Percentiles rank a stretch among this genome's conserved stretches.
Evolutionary conservation across 2,888 invertebrate species (phyloP).

Genomic region (Lasioglossum lativentre): DNA sequence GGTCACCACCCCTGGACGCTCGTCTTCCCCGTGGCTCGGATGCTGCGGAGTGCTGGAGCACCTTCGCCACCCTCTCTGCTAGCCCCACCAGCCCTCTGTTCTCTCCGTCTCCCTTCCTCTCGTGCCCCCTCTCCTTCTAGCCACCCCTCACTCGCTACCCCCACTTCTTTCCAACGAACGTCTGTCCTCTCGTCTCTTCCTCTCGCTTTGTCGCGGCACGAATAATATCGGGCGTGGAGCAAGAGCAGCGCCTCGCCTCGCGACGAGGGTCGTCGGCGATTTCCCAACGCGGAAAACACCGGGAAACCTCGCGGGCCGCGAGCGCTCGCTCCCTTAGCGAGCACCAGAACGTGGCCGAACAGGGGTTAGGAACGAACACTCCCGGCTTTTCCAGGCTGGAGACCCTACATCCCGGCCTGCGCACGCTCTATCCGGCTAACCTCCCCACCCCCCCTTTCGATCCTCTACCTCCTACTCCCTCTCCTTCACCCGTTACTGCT

Average conservation of each 20-base stretch:
- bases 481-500: background rate
- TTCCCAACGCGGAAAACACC: slow-evolving; percentile 28
- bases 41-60: slow-evolving; percentile 60
- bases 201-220: background rate
- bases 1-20: slow-evolving; percentile 73
- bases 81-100: slow-evolving; percentile 12
- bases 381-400: slow-evolving; percentile 67
- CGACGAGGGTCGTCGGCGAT: background rate
- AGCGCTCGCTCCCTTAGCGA: background rate
- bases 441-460: background rate
- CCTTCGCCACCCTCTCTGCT: slow-evolving; percentile 50
- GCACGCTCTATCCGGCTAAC: slow-evolving; percentile 44
- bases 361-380: slow-evolving; percentile 65
- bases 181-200: background rate
- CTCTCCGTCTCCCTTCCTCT: background rate
- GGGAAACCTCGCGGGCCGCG: background rate
- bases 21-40: slow-evolving; percentile 58
- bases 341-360: slow-evolving; percentile 54
- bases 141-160: slow-evolving; percentile 9
- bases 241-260: background rate
- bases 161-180: slow-evolving; percentile 17
- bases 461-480: background rate
- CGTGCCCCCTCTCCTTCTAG: background rate
- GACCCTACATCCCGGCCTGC: slow-evolving; percentile 33
- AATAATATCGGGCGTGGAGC: slow-evolving; percentile 1